Evolutionary conservation across 2,888 invertebrate species (phyloP), one percentile per base, ranked within the genome.

Genomic region (Stenichneumon culpator): DNA sequence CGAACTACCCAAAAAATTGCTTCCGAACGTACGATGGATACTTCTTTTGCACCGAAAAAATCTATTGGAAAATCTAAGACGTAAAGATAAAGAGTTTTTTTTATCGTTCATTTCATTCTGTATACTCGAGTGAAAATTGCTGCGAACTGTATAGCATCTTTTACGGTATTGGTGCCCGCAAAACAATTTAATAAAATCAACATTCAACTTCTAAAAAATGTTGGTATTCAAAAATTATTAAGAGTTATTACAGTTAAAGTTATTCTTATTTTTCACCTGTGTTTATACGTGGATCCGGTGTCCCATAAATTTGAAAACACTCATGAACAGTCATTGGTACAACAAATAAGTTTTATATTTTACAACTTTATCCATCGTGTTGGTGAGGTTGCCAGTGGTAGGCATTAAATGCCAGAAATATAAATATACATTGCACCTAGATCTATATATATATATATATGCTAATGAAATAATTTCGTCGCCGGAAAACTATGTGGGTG

Each of bases 401-500:
- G 60, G 67, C 77, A 79, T 77, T 73, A 77, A 85, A 85, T 82
- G 68, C 67, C 82, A 77, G 52, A 82, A 75, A 82, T 79, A 79
- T 82, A 82, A 82, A 85, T 77, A 77, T 79, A 77, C 79, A 57
- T 75, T 74, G 39, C 28, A 28, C 16, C 60, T 22, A 32, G 4
- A 28, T 28, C 6, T 28, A 28, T 54, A 60, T 79, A 7, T 19
- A n/a, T 36, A n/a, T 5, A 32, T 65, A 65, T 65, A 32, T 65
- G 5, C n/a, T 70, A 85, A 85, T 85, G 85, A 85, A 85, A 85
- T 82, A 85, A 85, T 82, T 75, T 85, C 75, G 77, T 79, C 72
- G 79, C 54, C 19, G 68, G 82, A 72, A 79, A 82, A 82, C 72
- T 79, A 69, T 79, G 79, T 73, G 82, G 82, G 60, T 82, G 74